A percentile compares a stretch with the other conserved stretches of the same genome.
phyloP scores from a whole-genome alignment of 1,140 invertebrate genomes.

The Coptotermes formosanus region DNA sequence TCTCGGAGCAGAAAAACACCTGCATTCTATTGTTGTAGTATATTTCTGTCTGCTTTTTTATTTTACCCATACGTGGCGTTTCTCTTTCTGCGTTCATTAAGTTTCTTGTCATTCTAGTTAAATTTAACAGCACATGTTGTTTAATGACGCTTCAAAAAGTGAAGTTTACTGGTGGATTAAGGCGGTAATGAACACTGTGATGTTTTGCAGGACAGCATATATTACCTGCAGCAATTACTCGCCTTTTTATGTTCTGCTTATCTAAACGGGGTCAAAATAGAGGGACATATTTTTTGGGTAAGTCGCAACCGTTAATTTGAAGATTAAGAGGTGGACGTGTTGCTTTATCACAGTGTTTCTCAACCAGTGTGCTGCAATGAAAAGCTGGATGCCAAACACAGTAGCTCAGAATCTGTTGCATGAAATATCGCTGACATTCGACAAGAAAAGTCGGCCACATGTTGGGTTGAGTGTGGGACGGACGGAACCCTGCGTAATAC shows the following conservation, averaged over 20 bases:
- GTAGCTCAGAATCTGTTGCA: too few species aligned
- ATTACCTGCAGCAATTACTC: background rate
- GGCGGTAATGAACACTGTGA: background rate
- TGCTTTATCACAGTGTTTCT: too few species aligned
- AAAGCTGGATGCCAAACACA: too few species aligned
- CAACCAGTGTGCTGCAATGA: too few species aligned
- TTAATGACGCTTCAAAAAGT: background rate
- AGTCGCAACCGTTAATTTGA: too few species aligned
- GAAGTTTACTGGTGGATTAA: background rate
- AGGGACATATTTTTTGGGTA: too few species aligned
- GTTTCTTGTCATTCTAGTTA: background rate
- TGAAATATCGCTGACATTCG: too few species aligned
- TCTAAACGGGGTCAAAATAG: too few species aligned
- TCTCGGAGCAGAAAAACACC: background rate
- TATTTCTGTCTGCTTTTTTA: background rate
- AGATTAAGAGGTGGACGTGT: too few species aligned
- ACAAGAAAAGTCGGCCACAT: too few species aligned
- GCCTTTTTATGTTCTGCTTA: background rate
- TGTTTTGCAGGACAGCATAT: background rate
- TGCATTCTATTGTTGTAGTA: background rate
- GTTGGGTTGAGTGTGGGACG: too few species aligned
- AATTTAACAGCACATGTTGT: background rate
- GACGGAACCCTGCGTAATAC: too few species aligned
- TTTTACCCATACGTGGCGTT: background rate
- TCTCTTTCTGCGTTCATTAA: background rate